Percentiles rank a stretch among this genome's conserved stretches.
These are phyloP conservation scores for Acleris holmiana DNA, from an alignment of 2,888 invertebrate species.

Conservation along the genomic window DNA sequence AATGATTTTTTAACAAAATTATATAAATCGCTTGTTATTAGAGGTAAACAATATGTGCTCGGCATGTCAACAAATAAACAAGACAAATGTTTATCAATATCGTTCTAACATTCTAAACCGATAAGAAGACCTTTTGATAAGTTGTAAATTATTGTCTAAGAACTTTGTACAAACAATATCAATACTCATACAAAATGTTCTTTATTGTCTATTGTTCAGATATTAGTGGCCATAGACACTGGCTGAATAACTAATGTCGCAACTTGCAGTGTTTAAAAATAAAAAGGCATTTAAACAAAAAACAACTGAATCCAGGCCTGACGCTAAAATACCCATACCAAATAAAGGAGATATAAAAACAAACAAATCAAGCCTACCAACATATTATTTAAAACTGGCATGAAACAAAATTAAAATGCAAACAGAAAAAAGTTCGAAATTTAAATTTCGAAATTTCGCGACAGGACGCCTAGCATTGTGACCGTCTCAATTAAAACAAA, in stretches of 20 bases:
- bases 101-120: conserved; percentile 37
- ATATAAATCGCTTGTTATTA: no score
- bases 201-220: conserved; percentile 29
- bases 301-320: background rate
- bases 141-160: conserved; percentile 51
- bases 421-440: conserved; percentile 65
- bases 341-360: background rate
- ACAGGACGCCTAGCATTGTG: conserved; percentile 54
- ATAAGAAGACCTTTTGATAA: conserved; percentile 48
- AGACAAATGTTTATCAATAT: conserved; percentile 31
- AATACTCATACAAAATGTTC: conserved; percentile 38
- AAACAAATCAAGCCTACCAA: background rate
- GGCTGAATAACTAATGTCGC: conserved; percentile 17
- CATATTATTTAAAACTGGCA: conserved; percentile 14
- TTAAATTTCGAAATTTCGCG: conserved; percentile 72
- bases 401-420: conserved; percentile 15
- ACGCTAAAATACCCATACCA: background rate
- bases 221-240: conserved; percentile 9
- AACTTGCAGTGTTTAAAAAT: background rate
- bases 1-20: no score
- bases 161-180: conserved; percentile 50
- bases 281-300: background rate
- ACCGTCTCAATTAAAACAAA: conserved; percentile 60
- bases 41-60: no score
- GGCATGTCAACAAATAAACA: conserved; percentile 4